Base-by-base conservation (phyloP, 2,797 vertebrate species). In the Eulemur coronatus region DNA sequence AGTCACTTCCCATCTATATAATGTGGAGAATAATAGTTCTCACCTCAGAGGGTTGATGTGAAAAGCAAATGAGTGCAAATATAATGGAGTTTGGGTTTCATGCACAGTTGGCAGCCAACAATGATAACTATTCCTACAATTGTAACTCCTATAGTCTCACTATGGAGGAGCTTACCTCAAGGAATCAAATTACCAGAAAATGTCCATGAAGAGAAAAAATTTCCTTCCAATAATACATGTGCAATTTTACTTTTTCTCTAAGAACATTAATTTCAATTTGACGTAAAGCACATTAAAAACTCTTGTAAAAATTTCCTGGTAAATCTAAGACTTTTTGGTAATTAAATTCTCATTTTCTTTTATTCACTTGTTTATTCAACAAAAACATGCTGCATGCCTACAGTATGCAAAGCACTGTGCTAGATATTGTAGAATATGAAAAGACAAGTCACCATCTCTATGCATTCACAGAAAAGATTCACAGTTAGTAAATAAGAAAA, bases 241-340 rank as follows among this genome's bases (percentile, higher is more conserved):
- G 20, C 8, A 75, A 41, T 63, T 90, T 84, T 41, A 33, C 75
- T 76, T 63, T 84, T 63, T 80, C 14, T 92, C 26, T 55, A 73
- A 50, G 17, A 79, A 4, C 6, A 15, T 30, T 85, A 17, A 70
- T 67, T 22, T 41, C 41, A 88, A 59, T 69, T 20, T 89, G 28
- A 93, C 14, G 1, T 69, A 88, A 50, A 43, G 8, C n/a, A 55
- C 28, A 48, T 46, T 38, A 22, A 73, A 92, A 94, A 6, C 2
- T 43, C 46, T 70, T 72, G 2, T 30, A n/a, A 43, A 95, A 41
- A 2, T 84, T 61, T 88, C 28, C 65, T 59, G 7, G 14, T 63
- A 94, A 95, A 93, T 72, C 46, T 2, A 63, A 96, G 28, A 1
- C 57, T 91, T 94, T 84, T 61, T 93, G 69, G 70, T 91, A 70